Base-by-base conservation (phyloP, 2,113 vertebrate species). In the Fukomys damarensis region DNA sequence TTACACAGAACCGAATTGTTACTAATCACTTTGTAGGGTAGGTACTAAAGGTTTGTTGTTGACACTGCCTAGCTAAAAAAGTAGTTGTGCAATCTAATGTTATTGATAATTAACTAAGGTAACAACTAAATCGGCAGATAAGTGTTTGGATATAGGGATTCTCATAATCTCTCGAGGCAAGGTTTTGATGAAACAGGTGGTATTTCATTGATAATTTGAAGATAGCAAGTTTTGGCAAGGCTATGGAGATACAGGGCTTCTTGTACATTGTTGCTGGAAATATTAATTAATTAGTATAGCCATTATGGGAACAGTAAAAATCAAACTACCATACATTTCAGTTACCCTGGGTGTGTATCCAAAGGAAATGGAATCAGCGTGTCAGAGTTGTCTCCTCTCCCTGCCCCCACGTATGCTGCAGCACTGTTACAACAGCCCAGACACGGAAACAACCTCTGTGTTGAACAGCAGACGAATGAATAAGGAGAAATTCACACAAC, bases 101-200 rank as follows among this genome's bases (percentile, higher is more conserved):
- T 46, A 32, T n/a, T 96, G 79, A 61, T 58, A 80, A 96, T 68
- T 94, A 96, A 97, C 61, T 97, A 82, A 9, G 76, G 88, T 66
- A 92, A 93, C 52, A 28, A 87, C 5, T 63, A 84, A 90, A 49
- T 3, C 76, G 94, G 92, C 95, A 70, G 97, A 96, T 88, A 97
- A 93, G 7, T 63, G 2, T 76, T 97, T 96, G 46, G 66, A 83
- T 56, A 52, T 14, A 95, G 87, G 2, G 6, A 65, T 95, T 38
- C 38, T 88, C 52, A 20, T 89, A 95, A 85, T 66, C 13, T 93
- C 22, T 35, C 86, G 70, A n/a, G 70, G 19, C 7, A 74, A 92
- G 38, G 80, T 93, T 96, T 95, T 83, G 38, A 61, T 54, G 80
- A 94, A 97, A 85, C 19, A 94, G 6, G 16, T 95, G 49, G 35